Evolutionary conservation across 2,797 vertebrate genomes (phyloP), one percentile per base, ranked within the genome.

Genomic region (Hemibagrus guttatus): DNA sequence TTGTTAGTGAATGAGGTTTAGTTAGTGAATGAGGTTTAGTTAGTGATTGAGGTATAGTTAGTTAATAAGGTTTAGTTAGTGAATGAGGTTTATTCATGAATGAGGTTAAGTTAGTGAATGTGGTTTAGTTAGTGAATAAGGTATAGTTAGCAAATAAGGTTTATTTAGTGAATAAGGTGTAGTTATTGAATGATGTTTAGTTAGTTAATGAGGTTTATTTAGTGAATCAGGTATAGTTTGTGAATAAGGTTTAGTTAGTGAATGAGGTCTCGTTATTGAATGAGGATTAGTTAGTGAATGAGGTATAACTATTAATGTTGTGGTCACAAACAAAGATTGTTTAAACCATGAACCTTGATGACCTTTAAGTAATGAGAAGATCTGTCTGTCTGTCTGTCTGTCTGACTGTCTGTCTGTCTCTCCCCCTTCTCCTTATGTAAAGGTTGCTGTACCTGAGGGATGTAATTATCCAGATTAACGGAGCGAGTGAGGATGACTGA

Each of bases 391-490:
- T 89, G 83, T 90, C 89, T 26, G 14, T 68, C 49, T 91, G 89
- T 89, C 91, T 91, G 87, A 64, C 31, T 49, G 21, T 52, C 92
- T 92, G 86, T 92, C 90, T 75, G 91, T 92, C 87, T 92, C 90
- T 75, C 91, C 92, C 91, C 89, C 93, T 92, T 90, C 93, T 0
- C n/a, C 13, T 75, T 75, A 49, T 52, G 54, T 28, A 75, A 75
- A 75, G 72, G 26, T 75, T 54, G 49, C n/a, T 28, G 16, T 76
- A 76, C 94, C 93, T 94, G 92, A 87, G 93, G 93, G 94, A 95
- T 92, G 94, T 94, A 92, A 95, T 95, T 95, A 95, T 93, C 86
- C 84, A 93, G 91, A 91, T 92, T 90, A 93, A 92, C 90, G 91
- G 92, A 91, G 86, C 83, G 89, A 89, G 74, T 81, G 85, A 90